Percentiles rank a stretch among this genome's conserved stretches.
These are phyloP conservation scores for Enteromius unitaeniatus DNA, from an alignment of 2,797 vertebrate genomes.

Conservation along the genomic window DNA sequence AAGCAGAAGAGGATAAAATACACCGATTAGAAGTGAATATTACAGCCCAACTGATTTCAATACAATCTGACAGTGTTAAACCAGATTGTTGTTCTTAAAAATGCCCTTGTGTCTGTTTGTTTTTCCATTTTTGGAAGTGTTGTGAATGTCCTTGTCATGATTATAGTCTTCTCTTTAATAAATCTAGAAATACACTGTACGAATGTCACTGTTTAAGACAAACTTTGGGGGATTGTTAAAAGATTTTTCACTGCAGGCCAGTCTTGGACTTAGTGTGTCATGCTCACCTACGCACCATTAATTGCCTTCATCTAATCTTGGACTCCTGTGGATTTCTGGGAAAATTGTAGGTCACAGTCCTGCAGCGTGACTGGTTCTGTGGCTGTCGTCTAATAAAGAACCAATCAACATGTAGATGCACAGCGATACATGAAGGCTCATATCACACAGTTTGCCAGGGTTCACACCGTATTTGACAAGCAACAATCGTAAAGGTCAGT, in stretches of 20 bases:
- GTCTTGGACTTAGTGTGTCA: background rate
- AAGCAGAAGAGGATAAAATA: conserved; percentile 25
- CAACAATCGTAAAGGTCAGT: background rate
- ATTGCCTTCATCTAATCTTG: background rate
- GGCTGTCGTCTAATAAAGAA: background rate
- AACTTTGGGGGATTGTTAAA: background rate
- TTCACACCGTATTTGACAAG: background rate
- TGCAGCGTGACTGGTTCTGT: background rate
- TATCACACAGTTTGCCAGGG: background rate
- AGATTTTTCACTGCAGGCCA: background rate
- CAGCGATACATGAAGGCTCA: background rate
- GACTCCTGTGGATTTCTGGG: background rate
- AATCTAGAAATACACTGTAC: background rate
- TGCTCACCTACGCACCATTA: background rate
- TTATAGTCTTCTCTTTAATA: background rate
- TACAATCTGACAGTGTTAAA: conserved; percentile 15
- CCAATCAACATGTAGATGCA: background rate
- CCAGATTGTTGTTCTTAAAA: conserved; percentile 47
- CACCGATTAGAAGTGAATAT: conserved; percentile 32
- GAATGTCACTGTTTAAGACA: background rate
- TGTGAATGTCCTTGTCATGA: background rate
- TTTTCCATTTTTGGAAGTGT: conserved; percentile 8
- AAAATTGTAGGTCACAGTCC: background rate
- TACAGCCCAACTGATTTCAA: conserved; percentile 40
- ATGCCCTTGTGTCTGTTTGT: conserved; percentile 24